phyloP scores from a whole-genome alignment of 2,797 vertebrate species.

The Sciaenops ocellatus region DNA sequence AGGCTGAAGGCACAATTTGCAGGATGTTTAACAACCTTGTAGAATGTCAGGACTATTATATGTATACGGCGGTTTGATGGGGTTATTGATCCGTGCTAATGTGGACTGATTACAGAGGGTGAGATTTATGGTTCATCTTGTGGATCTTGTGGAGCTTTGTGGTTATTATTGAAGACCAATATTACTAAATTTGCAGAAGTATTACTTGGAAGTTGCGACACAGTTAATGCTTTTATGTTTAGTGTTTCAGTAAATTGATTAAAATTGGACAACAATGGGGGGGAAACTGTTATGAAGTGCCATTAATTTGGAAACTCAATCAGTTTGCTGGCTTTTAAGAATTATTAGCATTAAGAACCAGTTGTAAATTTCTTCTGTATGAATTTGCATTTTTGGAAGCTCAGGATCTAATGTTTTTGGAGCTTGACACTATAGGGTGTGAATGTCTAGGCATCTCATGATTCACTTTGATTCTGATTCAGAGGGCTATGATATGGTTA shows the following conservation, averaged over 20 bases:
- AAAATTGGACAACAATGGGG: background rate
- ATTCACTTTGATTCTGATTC: no score
- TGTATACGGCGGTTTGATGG: background rate
- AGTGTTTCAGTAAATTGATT: background rate
- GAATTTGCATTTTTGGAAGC: background rate
- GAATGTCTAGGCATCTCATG: no score
- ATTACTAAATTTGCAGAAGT: background rate
- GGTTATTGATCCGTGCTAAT: conserved; percentile 25
- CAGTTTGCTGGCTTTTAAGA: background rate
- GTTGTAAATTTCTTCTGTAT: background rate
- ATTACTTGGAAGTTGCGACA: background rate
- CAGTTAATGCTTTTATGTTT: background rate
- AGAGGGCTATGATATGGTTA: no score
- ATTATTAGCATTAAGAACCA: background rate
- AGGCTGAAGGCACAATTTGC: conserved; percentile 26
- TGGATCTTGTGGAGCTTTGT: background rate
- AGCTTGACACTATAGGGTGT: no score
- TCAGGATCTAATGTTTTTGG: background rate
- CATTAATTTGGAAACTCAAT: background rate
- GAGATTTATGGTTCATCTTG: background rate
- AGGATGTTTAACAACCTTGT: conserved; percentile 18
- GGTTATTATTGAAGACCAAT: background rate
- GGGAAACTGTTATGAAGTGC: no score
- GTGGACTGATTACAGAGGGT: background rate
- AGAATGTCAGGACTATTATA: conserved; percentile 1